Base-by-base conservation (phyloP, 2,888 invertebrate species). In the Gryllus longicercus region DNA sequence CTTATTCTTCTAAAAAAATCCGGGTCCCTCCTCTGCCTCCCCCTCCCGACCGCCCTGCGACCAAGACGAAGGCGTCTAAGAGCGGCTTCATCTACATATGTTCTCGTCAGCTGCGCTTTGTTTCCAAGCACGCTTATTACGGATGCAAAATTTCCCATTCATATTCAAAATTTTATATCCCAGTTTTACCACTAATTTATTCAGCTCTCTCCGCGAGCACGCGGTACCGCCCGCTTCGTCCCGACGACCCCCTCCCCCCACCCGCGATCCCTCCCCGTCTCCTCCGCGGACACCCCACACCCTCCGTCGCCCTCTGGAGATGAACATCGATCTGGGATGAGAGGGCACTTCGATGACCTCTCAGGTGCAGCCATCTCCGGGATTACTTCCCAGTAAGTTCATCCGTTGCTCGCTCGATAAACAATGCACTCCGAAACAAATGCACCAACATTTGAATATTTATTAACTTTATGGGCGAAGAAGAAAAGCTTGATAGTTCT, bases 121-220 rank as follows among this genome's bases (percentile, higher is more conserved):
- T 89, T 89, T 88, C 88, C 84, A 91, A 90, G 90, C 90, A 90
- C 25, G 90, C 92, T 93, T 92, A 93, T 93, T 93, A 93, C 91
- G 90, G 90, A 93, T 93, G 93, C 93, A 93, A 93, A 93, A 93
- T 92, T 92, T 91, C 91, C 93, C 92, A 93, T 93, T 93, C 93
- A 93, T 93, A 93, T 93, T 93, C 93, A 93, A 93, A 93, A 93
- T 93, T 93, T 93, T 93, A 93, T 93, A 93, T 93, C 93, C 91
- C 91, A 84, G 83, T 83, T 89, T 90, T 89, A 90, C 89, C 90
- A 91, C 92, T 93, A 93, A 93, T 93, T 93, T 93, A 93, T 93
- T 92, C 93, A 87, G 87, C 89, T 50, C 63, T 63, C 63, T 16
- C 63, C n/a, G 16, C 8, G 16, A 63, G 63, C n/a, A n/a, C 63